A percentile compares a stretch with the other conserved stretches of the same genome.
Conservation (phyloP, 2,888 invertebrate species). For the Drosophila mulleri region DNA sequence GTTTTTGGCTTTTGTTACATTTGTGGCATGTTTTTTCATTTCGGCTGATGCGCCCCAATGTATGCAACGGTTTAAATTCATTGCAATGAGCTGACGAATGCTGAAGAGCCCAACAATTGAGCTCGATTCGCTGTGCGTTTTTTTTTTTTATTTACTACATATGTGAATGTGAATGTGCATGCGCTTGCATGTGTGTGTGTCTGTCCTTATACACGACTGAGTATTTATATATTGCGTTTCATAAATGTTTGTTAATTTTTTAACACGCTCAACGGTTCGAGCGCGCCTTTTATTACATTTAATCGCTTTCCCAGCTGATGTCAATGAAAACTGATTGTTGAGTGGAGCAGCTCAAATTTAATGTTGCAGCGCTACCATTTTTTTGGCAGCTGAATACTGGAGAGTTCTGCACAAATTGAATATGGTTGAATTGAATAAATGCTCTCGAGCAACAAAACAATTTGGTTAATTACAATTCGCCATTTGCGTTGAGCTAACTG, state of each 20-base stretch:
- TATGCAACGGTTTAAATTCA: constrained; percentile 80
- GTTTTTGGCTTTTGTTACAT: constrained; percentile 69
- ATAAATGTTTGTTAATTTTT: constrained; percentile 74
- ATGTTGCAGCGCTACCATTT: constrained; percentile 4
- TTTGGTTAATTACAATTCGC: constrained; percentile 66
- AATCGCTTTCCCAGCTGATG: constrained; percentile 44
- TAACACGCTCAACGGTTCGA: constrained; percentile 21
- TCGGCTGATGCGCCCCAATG: constrained; percentile 55
- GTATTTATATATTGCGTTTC: constrained; percentile 27
- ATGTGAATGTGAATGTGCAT: background rate
- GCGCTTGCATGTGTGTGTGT: background rate
- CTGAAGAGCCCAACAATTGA: constrained; percentile 48
- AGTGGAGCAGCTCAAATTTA: constrained; percentile 32
- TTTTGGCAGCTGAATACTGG: background rate
- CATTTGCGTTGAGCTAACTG: constrained; percentile 47
- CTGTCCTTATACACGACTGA: too few species aligned
- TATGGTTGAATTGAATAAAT: constrained; percentile 16
- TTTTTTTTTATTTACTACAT: background rate
- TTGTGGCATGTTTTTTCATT: constrained; percentile 24
- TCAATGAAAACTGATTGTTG: constrained; percentile 31
- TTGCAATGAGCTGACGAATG: constrained; percentile 70
- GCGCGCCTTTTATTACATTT: constrained; percentile 44
- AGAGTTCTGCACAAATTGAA: background rate
- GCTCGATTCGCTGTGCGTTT: constrained; percentile 6
- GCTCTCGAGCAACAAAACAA: constrained; percentile 50